Evolutionary conservation across 2,797 vertebrate species (phyloP), one percentile per base, ranked within the genome.

Genomic region (Muscicapa striata): DNA sequence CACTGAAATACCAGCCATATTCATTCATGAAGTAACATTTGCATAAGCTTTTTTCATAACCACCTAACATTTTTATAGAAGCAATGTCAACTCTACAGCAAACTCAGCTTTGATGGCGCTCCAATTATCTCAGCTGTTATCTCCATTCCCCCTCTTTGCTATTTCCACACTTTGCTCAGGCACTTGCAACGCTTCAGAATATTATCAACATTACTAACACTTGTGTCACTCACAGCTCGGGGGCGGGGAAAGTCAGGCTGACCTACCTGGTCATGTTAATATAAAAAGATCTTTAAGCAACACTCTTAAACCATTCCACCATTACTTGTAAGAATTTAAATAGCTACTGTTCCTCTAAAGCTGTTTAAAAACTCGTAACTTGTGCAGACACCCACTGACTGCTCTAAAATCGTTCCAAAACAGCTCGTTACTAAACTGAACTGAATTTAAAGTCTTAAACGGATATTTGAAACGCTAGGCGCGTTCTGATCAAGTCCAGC

Each of bases 161-260:
- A 57, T 49, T 87, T 68, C 80, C 82, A 70, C 26, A 64, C 75
- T 84, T 84, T 4, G 19, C 87, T 74, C 86, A 78, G 66, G 68
- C 87, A 54, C 77, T 87, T 27, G 38, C 93, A 85, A 75, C 7
- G 15, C 77, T 93, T 68, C 91, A 61, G 66, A 62, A 62, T 17
- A 72, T 88, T 94, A 94, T 75, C 87, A 67, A 90, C 87, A 87
- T 93, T 84, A 75, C 87, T 72, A 94, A 94, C 72, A 2, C 93
- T 58, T 64, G 91, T 92, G 95, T 94, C 94, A 96, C 91, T 74
- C 91, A 49, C 67, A 51, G 26, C 70, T 89, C 13, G 36, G 69
- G 76, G 93, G 94, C 20, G 73, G 85, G 64, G 89, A 92, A 83
- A 84, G 55, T 45, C 36, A 77, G 41, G 34, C 82, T 80, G 79